Conservation (phyloP, 2,888 invertebrate species). For the Falcaria lacertinaria region DNA sequence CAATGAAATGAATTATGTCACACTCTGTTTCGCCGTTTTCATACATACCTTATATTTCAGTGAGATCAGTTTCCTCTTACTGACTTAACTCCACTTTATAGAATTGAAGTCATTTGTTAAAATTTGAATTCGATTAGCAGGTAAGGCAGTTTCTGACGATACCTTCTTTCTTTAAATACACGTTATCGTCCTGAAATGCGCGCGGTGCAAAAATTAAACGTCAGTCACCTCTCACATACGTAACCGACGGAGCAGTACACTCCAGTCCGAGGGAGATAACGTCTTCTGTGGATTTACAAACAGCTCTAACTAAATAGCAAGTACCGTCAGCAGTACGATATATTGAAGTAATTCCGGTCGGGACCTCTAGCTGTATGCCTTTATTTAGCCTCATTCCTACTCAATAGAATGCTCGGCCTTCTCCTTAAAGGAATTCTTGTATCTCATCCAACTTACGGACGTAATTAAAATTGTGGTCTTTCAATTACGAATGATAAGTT, state of each 20-base stretch:
- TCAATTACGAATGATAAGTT: not conserved
- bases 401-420: conserved; percentile 21
- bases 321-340: conserved; percentile 45
- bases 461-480: conserved; percentile 39
- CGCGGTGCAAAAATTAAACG: conserved; percentile 61
- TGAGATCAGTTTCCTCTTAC: no score
- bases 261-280: conserved; percentile 43
- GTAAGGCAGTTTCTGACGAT: no score
- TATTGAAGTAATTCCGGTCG: conserved; percentile 51
- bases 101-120: no score
- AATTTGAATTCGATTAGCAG: no score
- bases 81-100: no score
- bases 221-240: conserved; percentile 60
- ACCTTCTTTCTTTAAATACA: conserved; percentile 16
- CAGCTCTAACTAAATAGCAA: conserved; percentile 42
- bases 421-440: conserved; percentile 32
- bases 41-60: no score
- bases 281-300: conserved; percentile 52
- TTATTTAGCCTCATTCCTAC: conserved; percentile 36
- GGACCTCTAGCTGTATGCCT: conserved; percentile 35
- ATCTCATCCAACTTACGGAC: conserved; percentile 37
- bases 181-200: no score
- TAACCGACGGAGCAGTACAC: conserved; percentile 52
- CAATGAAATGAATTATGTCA: no score
- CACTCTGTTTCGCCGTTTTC: no score